Percentiles rank a stretch among this genome's conserved stretches.
phyloP scores from a whole-genome alignment of 1,140 invertebrate species.

The Leptinotarsa defecta region DNA sequence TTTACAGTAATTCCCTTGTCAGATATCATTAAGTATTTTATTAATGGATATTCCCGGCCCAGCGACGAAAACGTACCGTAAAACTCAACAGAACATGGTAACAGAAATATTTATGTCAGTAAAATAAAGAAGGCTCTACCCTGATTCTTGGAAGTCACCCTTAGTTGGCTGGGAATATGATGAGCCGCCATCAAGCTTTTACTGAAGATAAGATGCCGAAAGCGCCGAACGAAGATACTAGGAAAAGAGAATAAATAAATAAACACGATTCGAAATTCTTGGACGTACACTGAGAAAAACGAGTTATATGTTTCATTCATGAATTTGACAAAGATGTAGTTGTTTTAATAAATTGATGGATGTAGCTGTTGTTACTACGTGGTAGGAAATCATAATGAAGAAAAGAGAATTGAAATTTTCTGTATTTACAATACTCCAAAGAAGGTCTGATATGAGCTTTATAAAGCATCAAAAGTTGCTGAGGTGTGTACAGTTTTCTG shows the following conservation, averaged over 20 bases:
- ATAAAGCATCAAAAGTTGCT: no score
- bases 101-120: constrained; percentile 23
- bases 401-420: no score
- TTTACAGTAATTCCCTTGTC: constrained; percentile 6
- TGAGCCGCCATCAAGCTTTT: constrained; percentile 17
- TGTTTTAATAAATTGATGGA: no score
- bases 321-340: no score
- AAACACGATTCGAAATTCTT: constrained; percentile 24
- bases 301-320: no score
- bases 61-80: constrained; percentile 5
- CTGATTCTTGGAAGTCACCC: constrained; percentile 28
- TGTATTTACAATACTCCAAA: no score
- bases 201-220: constrained; percentile 27
- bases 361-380: no score
- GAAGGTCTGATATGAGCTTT: no score
- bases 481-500: no score
- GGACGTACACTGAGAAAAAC: not conserved
- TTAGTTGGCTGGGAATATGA: constrained; percentile 23
- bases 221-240: constrained; percentile 25
- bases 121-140: constrained; percentile 15
- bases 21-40: constrained; percentile 9
- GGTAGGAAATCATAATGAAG: no score
- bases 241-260: constrained; percentile 26
- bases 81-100: constrained; percentile 19
- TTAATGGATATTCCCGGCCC: constrained; percentile 5